A percentile compares a stretch with the other conserved stretches of the same genome.
Evolutionary conservation across 2,797 vertebrate genomes (phyloP).

Genomic region (Silurus aristotelis): DNA sequence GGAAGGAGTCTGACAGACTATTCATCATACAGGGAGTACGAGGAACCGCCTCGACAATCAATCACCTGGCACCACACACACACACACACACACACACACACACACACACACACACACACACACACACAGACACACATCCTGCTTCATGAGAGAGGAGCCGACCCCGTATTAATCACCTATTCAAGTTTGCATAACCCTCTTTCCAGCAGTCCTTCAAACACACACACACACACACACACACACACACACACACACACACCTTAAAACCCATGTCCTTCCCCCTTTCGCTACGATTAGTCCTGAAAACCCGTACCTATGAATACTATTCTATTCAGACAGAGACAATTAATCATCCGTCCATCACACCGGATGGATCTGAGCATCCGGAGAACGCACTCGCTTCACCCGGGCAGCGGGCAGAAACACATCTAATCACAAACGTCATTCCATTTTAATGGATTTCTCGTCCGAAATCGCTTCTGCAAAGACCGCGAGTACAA

Average conservation of each 20-base stretch:
- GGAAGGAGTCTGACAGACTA: conserved; percentile 76
- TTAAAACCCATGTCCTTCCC: neutral
- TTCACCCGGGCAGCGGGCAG: conserved; percentile 28
- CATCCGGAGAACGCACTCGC: conserved; percentile 43
- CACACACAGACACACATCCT: neutral
- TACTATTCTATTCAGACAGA: conserved; percentile 41
- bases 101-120: conserved; percentile 30
- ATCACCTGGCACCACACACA: conserved; percentile 67
- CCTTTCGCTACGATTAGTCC: conserved; percentile 48
- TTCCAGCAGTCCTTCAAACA: conserved; percentile 30
- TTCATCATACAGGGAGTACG: conserved; percentile 80
- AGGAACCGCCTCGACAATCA: conserved; percentile 78
- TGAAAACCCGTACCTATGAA: conserved; percentile 52
- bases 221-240: conserved; percentile 1
- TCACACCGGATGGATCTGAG: conserved; percentile 45
- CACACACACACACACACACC: neutral
- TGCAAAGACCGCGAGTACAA: neutral
- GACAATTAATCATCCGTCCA: conserved; percentile 56
- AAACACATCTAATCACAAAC: conserved; percentile 56
- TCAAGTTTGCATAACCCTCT: conserved; percentile 77
- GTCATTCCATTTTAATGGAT: conserved; percentile 48
- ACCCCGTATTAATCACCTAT: conserved; percentile 73
- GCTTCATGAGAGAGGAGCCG: conserved; percentile 66
- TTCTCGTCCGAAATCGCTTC: conserved; percentile 21
- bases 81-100: conserved; percentile 36